phyloP scores from a whole-genome alignment of 2,797 vertebrate genomes.

The Megalops cyprinoides region DNA sequence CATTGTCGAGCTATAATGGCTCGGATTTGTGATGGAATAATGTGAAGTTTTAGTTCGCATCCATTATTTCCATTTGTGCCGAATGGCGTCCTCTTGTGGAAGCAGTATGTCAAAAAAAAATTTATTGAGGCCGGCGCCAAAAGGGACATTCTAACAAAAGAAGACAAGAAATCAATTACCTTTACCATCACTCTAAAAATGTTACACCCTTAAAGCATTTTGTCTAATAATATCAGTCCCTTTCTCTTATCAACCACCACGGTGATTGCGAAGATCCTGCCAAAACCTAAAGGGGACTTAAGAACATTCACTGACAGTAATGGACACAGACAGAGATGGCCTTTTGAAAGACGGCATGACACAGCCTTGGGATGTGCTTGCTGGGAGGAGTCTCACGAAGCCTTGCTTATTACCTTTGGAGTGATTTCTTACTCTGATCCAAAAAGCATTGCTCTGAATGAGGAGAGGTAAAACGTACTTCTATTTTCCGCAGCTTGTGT shows the following conservation, averaged over 20 bases:
- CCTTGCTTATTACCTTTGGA: neutral
- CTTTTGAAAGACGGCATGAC: conserved; percentile 24
- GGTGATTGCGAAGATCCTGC: conserved; percentile 34
- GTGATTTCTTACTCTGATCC: neutral
- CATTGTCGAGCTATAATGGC: neutral
- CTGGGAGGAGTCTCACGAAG: neutral
- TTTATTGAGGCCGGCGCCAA: no score
- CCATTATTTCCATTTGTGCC: neutral
- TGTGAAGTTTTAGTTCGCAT: neutral
- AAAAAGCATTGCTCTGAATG: neutral
- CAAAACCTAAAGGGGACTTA: conserved; percentile 28
- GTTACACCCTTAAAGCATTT: neutral
- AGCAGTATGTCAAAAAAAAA: neutral
- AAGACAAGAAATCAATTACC: neutral
- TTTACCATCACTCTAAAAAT: neutral
- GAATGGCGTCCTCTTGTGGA: conserved; percentile 31
- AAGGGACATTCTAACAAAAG: no score
- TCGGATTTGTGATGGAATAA: neutral
- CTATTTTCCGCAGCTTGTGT: conserved; percentile 2
- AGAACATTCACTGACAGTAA: conserved; percentile 37
- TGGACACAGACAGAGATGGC: conserved; percentile 22
- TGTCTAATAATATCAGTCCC: neutral
- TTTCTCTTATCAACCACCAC: conserved; percentile 26
- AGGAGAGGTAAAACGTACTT: neutral
- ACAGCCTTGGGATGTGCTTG: neutral